These are phyloP conservation scores for Hystrix cristata DNA, from an alignment of 2,113 vertebrate species.

Conservation along the genomic window DNA sequence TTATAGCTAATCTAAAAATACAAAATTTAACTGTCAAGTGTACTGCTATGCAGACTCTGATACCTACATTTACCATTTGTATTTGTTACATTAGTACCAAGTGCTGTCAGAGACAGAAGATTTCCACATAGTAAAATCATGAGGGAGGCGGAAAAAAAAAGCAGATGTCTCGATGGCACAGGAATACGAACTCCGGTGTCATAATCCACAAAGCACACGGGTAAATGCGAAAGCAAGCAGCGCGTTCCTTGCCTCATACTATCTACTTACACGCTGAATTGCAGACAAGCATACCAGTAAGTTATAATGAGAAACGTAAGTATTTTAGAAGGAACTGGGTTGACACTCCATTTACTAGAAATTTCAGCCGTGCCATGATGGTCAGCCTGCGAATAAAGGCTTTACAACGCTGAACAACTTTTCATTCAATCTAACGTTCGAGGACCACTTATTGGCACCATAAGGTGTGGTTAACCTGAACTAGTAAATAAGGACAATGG, in stretches of 20 bases:
- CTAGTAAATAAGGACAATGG: background rate
- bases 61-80: background rate
- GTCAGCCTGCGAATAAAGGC: background rate
- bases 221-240: background rate
- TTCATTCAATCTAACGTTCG: background rate
- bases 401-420: background rate
- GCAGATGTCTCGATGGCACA: accelerated
- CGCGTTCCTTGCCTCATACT: no score
- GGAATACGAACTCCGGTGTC: no score
- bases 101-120: background rate
- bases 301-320: background rate
- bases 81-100: background rate
- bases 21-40: background rate
- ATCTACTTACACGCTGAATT: no score
- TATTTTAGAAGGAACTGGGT: background rate
- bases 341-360: background rate
- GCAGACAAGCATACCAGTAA: background rate
- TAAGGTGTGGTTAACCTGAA: background rate
- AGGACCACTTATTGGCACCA: background rate
- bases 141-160: accelerated
- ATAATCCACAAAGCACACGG: background rate
- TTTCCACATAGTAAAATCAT: accelerated
- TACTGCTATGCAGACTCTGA: background rate
- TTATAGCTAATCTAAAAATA: background rate
- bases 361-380: background rate